Evolutionary conservation across 2,888 invertebrate species (phyloP), one percentile per base, ranked within the genome.

Genomic region (Agelastica alni): DNA sequence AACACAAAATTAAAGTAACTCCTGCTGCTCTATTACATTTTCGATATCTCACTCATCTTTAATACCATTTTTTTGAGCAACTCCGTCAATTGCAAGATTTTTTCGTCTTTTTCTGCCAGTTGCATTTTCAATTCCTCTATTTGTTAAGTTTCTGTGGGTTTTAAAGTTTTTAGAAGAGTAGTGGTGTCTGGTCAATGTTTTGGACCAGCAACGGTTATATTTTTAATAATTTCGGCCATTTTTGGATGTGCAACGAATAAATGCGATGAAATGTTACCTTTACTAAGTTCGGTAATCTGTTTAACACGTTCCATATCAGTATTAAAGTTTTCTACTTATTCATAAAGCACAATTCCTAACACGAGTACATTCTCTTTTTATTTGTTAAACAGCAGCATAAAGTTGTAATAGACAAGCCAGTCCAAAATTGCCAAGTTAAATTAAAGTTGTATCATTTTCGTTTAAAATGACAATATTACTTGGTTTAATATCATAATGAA

Each of bases 401-500:
- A 89, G 73, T 71, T 86, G 85, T 63, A 86, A 69, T 0, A 85
- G 86, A 69, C 87, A 91, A 1, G 91, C 89, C 64, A 92, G 75
- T 1, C 93, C 93, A 75, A 93, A 92, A 76, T 92, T 92, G 0
- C 91, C 92, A 42, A 92, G 77, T 72, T 89, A 88, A 1, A 90
- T 83, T 54, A 81, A 70, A 16, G 85, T 64, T 41, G 75, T 72
- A 2, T 79, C 80, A 49, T 78, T 78, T 47, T 79, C 79, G 7
- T 78, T 75, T 14, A 83, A 86, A 66, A 89, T 83, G 69, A 89
- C 89, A 65, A 89, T 85, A 67, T 90, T 90, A 67, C 86, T 87
- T 0, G 89, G 89, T 80, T 89, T 90, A 31, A 90, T 84, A 68
- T 93, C 93, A 70, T 92, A 89, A 73, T 93, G 93, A 16, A 92